Conservation (phyloP, 2,888 invertebrate genomes). For the Limnephilus marmoratus region DNA sequence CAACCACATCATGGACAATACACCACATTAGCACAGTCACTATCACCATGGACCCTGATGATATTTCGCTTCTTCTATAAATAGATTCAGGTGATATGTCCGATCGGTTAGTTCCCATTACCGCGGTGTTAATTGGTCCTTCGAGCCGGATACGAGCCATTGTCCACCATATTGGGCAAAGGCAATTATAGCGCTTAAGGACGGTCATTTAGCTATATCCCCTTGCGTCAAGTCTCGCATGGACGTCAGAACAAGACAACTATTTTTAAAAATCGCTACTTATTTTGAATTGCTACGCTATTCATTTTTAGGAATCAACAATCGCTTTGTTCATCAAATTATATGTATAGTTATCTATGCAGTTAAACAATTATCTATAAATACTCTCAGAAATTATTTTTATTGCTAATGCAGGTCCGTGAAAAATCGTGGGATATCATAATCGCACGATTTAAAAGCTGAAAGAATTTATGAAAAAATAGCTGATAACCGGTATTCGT, state of each 20-base stretch:
- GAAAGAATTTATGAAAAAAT: no score
- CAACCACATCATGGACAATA: background rate
- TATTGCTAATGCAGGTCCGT: no score
- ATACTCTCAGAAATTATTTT: no score
- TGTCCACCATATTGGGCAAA: background rate
- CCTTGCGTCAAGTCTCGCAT: background rate
- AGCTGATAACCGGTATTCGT: no score
- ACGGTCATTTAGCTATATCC: constrained; percentile 9
- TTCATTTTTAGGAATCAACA: background rate
- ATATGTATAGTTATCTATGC: no score
- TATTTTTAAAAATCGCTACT: background rate
- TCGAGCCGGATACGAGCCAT: background rate
- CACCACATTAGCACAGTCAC: background rate
- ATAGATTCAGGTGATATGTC: constrained; percentile 22
- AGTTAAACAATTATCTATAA: no score
- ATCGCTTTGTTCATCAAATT: background rate
- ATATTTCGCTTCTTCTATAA: constrained; percentile 26
- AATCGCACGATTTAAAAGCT: no score
- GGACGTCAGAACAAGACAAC: background rate
- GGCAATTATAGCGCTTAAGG: background rate
- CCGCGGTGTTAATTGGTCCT: background rate
- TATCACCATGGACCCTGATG: background rate
- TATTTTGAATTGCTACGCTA: background rate
- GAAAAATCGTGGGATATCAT: no score
- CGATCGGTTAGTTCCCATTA: background rate